Evolutionary conservation across 37 sponge, comb jelly and placozoan species (phyloP), one percentile per base, ranked within the genome.

Genomic region (Amphimedon queenslandica): DNA sequence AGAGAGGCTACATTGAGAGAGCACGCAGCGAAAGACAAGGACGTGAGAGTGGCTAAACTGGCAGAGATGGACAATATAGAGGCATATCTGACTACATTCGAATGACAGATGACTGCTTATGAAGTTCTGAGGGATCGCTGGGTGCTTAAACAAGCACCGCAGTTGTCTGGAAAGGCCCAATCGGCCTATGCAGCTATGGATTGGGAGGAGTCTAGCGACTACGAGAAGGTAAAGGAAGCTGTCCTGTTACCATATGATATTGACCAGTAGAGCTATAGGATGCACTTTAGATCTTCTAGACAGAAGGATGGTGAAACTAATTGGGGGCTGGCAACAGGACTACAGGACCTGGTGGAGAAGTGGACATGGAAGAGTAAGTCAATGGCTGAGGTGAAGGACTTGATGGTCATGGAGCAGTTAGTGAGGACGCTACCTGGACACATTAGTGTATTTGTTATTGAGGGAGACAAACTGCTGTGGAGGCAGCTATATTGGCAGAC

Each of bases 131-230:
- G 63, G 65, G 56, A 71, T 8, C 33, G 31, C 25, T 83, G 70
- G 83, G 64, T 40, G 11, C 10, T 28, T 25, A 27, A 40, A 10
- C 33, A 76, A 37, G 77, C 77, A 20, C 70, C 64, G 21, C 83
- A 58, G 51, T 36, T 82, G 6, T 55, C 83, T 23, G 83, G 83
- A 4, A 61, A 58, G 63, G 83, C 76, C 11, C 69, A 58, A 60
- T 63, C 55, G 38, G 83, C 83, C 33, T 75, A 69, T 58, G 83
- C 83, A 6, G 76, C 83, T 28, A 2, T 82, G 35, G n/a, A 53
- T 41, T 30, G 47, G 1, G 76, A 82, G 70, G 83, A 75, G 11
- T 41, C 83, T 10, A 27, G 33, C 0, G 30, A 40, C 43, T 82
- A 82, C 57, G 56, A 25, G n/a, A 11, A 30, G 34, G 71, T 82